Evolutionary conservation across 2,888 invertebrate genomes (phyloP), one percentile per base, ranked within the genome.

Genomic region (Zaprionus bogoriensis): DNA sequence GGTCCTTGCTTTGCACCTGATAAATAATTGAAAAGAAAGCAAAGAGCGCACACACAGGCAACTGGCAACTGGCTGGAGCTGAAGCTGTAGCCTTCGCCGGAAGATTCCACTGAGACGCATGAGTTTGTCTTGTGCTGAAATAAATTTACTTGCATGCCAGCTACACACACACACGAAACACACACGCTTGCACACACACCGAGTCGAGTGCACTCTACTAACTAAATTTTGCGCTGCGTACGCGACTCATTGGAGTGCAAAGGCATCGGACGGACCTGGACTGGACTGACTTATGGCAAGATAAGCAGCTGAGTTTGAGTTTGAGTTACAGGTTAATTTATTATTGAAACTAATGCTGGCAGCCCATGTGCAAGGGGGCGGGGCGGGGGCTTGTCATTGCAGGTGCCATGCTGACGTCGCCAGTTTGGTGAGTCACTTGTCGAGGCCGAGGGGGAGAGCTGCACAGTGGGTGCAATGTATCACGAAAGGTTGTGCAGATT

Each of bases 261-360:
- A 62, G 68, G 57, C 74, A 77, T 70, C 61, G 71, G 74, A 67
- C 71, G 55, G 73, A 71, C 71, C 72, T 69, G 76, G 32, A n/a
- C n/a, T n/a, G n/a, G 47, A 66, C 74, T 70, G 67, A 77, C 77
- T 65, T 74, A 72, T 48, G 58, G 74, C 67, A 62, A 53, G 67
- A 78, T 73, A 69, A 75, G 73, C 70, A 76, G 65, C 48, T 60
- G 67, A 66, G 75, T 69, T 69, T 60, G 67, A 66, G 75, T 69
- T 69, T 69, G 78, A 81, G 67, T 75, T 74, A 72, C 70, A 70
- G 70, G 80, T 77, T 83, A 80, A 83, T 83, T 83, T 83, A 82
- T 84, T 83, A 82, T 83, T 80, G 80, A 76, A 77, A 77, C 85
- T 80, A 84, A 84, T 84, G 69, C 75, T 64, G 55, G 77, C 61